phyloP scores from a whole-genome alignment of 2,888 invertebrate genomes.

The Desoria tigrina region DNA sequence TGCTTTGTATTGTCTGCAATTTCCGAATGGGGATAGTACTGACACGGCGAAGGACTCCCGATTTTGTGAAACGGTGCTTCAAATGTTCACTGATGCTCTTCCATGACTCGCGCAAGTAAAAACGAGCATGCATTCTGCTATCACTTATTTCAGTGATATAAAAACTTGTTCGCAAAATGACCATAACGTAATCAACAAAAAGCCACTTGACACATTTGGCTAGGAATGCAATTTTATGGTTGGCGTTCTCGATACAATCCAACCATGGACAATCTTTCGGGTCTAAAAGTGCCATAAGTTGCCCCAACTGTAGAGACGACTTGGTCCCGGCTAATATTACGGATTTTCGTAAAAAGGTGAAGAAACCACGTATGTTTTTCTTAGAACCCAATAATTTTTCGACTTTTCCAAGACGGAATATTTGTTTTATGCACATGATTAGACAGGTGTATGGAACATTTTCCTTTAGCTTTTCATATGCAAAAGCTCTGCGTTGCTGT shows the following conservation, averaged over 20 bases:
- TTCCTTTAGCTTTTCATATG: constrained; percentile 20
- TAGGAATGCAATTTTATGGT: constrained; percentile 14
- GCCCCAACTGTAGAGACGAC: constrained; percentile 34
- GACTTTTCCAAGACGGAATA: constrained; percentile 32
- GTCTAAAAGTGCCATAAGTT: constrained; percentile 35
- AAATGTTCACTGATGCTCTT: constrained; percentile 32
- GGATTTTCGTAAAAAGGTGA: constrained; percentile 36
- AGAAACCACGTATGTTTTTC: constrained; percentile 34
- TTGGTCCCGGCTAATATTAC: constrained; percentile 40
- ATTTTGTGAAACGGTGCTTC: constrained; percentile 18
- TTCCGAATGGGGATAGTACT: background rate
- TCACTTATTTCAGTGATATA: constrained; percentile 42
- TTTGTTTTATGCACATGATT: constrained; percentile 34
- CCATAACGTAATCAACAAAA: constrained; percentile 30
- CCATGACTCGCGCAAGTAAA: constrained; percentile 45
- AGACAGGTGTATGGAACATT: constrained; percentile 32
- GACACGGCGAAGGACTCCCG: background rate
- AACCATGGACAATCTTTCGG: constrained; percentile 27
- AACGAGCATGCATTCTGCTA: constrained; percentile 29
- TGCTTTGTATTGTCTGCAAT: background rate
- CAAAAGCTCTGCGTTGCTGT: background rate
- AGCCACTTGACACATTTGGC: constrained; percentile 40
- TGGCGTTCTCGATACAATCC: background rate
- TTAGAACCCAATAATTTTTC: constrained; percentile 34
- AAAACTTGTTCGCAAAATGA: constrained; percentile 34